These are phyloP conservation scores for Agrotis ipsilon DNA, from an alignment of 2,888 invertebrate species.

Conservation along the genomic window DNA sequence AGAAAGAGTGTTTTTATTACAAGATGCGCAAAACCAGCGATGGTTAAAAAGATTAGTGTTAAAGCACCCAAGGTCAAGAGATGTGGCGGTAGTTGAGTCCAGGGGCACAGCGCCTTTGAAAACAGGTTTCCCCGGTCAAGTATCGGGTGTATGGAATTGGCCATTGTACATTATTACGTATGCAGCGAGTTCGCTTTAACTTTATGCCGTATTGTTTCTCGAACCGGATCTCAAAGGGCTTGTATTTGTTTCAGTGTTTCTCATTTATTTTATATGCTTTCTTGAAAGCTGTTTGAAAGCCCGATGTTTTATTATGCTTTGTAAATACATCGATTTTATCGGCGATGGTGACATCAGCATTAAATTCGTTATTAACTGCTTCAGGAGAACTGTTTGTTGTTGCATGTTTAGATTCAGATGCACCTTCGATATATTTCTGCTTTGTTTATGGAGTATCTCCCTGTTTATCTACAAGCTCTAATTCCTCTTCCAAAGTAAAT, in stretches of 20 bases:
- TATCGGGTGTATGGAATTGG: constrained; percentile 68
- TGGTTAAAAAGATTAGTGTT: constrained; percentile 38
- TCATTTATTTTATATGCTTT: constrained; percentile 57
- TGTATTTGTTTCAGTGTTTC: constrained; percentile 43
- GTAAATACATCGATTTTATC: constrained; percentile 45
- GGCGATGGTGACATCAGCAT: constrained; percentile 31
- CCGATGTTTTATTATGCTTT: constrained; percentile 36
- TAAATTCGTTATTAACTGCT: constrained; percentile 39
- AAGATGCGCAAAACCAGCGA: constrained; percentile 40
- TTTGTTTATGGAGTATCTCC: constrained; percentile 6
- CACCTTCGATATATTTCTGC: constrained; percentile 2
- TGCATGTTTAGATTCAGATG: neutral
- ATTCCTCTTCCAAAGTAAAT: neutral
- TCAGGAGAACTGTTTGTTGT: constrained; percentile 30
- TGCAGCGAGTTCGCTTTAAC: constrained; percentile 62
- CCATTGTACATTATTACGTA: constrained; percentile 72
- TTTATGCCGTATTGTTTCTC: constrained; percentile 72
- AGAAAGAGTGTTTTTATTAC: constrained; percentile 39
- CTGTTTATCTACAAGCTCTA: neutral
- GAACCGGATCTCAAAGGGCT: constrained; percentile 60
- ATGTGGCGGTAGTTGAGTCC: constrained; percentile 51
- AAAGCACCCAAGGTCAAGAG: constrained; percentile 64
- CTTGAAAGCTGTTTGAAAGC: constrained; percentile 42
- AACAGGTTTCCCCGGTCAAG: constrained; percentile 77
- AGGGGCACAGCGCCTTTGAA: constrained; percentile 65